Base-by-base conservation (phyloP, 2,888 invertebrate genomes). In the Pycnomerus fuliginosus region DNA sequence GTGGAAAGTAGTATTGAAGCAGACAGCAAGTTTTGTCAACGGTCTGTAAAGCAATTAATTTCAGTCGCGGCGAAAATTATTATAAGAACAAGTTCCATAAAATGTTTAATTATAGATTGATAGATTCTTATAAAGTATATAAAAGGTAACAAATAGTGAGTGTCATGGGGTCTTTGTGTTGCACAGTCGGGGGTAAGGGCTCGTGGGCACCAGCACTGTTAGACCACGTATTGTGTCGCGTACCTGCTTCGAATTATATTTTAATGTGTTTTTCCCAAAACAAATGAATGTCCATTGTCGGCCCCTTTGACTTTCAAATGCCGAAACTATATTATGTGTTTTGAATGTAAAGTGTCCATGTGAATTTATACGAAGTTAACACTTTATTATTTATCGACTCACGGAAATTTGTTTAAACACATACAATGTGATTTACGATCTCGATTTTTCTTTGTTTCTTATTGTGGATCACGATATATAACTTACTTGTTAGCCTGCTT, bases 211-310 rank as follows among this genome's bases (percentile, higher is more conserved):
- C 53, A 55, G 31, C 43, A 20, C 48, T 43, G 48, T 43, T 46
- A 63, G 68, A 65, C 66, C 66, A 61, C 65, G 67, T 64, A 70
- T 71, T 70, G 71, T 72, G 70, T 70, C 70, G 65, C 67, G 62
- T 69, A 70, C 69, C 70, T 69, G 68, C 59, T 59, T 70, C 68
- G 66, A 68, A 69, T 70, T 70, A 68, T 70, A 71, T 70, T 71
- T 70, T 70, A 70, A 71, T 71, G 68, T 68, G 69, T 69, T 71
- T 70, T 64, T 59, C 67, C 67, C 67, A 70, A 72, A 72, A 72
- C 71, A 71, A 71, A 71, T 72, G 71, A 65, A 64, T 61, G 62
- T 58, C 67, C 64, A 64, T 67, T 65, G 69, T 67, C 70, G 70
- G 70, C 57, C 51, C 65, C 62, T 70, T 69, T 68, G 65, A 62